These are phyloP conservation scores for Cheilosia vulpina DNA, from an alignment of 2,888 invertebrate species.

Conservation along the genomic window DNA sequence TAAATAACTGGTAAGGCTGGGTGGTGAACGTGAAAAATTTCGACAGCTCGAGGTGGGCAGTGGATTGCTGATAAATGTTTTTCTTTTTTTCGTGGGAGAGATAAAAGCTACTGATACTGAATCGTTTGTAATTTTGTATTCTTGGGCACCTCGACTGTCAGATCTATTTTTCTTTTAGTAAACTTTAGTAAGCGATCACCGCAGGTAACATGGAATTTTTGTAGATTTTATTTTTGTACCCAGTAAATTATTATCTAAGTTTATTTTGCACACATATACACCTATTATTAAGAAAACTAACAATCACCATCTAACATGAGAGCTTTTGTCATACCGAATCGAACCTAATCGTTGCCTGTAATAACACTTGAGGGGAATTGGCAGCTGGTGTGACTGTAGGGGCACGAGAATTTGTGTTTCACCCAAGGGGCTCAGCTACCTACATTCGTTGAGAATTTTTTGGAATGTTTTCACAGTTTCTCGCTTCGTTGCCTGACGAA, in stretches of 20 bases:
- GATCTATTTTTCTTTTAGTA: neutral
- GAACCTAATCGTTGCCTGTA: too few species aligned
- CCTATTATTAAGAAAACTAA: too few species aligned
- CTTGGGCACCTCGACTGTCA: neutral
- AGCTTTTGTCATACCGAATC: too few species aligned
- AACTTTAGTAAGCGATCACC: neutral
- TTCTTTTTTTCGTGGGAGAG: constrained; percentile 30
- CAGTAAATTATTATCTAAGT: neutral
- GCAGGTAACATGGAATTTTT: neutral
- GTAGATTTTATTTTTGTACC: constrained; percentile 1
- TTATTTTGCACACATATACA: neutral
- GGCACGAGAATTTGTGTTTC: too few species aligned
- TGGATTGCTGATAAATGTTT: neutral
- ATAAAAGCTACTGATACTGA: constrained; percentile 50
- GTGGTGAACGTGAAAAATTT: neutral
- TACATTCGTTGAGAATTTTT: too few species aligned
- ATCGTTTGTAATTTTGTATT: constrained; percentile 24
- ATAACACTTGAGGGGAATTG: too few species aligned
- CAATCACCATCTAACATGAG: too few species aligned
- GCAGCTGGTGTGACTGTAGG: too few species aligned
- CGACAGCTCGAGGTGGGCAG: constrained; percentile 9
- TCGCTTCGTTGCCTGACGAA: too few species aligned
- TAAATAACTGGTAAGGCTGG: constrained; percentile 79
- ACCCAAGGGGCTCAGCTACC: too few species aligned
- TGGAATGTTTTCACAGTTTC: too few species aligned